A percentile compares a stretch with the other conserved stretches of the same genome.
Evolutionary conservation across 2,797 vertebrate species (phyloP).

Genomic region (Anabacerthia variegaticeps): DNA sequence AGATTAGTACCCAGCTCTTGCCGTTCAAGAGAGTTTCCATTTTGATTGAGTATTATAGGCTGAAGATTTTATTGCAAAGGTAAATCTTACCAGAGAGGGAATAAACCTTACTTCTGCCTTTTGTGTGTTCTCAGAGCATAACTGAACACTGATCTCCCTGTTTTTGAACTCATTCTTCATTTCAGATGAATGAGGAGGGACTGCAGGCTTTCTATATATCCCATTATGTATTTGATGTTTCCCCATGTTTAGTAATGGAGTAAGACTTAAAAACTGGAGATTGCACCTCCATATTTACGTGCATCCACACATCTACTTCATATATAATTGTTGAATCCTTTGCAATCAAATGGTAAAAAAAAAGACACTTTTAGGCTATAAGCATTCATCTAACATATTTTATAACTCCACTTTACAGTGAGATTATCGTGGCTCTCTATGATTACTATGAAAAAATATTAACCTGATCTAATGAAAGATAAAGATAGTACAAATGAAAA

Average conservation of each 20-base stretch:
- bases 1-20: neutral
- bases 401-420: neutral
- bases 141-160: neutral
- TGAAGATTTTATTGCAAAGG: neutral
- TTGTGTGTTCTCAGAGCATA: neutral
- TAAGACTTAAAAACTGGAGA: neutral
- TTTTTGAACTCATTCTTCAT: neutral
- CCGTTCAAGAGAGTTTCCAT: neutral
- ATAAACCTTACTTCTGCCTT: neutral
- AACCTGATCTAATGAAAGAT: neutral
- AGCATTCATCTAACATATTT: neutral
- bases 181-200: neutral
- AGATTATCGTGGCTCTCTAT: neutral
- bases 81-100: constrained; percentile 10
- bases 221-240: neutral
- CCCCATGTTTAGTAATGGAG: neutral
- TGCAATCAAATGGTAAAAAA: neutral
- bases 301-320: neutral
- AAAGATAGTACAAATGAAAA: neutral
- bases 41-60: neutral
- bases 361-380: neutral
- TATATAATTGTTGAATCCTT: neutral
- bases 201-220: neutral
- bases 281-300: neutral
- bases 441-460: neutral